These are phyloP conservation scores for Peromyscus aztecus DNA, from an alignment of 2,797 vertebrate species.

Conservation along the genomic window DNA sequence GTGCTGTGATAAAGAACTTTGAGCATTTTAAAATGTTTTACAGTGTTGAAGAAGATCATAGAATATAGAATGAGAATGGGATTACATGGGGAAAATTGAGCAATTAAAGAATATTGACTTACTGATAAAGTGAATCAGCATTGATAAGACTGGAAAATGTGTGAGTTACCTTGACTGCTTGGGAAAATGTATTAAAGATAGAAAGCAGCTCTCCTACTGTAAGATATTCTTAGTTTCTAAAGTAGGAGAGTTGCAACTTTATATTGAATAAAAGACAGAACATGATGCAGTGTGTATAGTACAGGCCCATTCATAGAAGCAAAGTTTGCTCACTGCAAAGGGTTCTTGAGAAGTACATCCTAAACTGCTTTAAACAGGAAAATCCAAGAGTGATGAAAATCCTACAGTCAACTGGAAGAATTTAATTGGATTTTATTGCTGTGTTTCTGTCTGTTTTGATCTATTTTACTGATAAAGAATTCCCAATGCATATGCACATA, in stretches of 20 bases:
- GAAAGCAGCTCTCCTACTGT: neutral
- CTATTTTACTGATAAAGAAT: slow-evolving; percentile 40
- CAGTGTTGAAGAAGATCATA: slow-evolving; percentile 4
- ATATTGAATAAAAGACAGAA: slow-evolving; percentile 9
- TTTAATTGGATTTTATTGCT: slow-evolving; percentile 47
- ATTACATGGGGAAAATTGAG: neutral
- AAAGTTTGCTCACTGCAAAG: neutral
- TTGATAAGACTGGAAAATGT: neutral
- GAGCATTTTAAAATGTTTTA: slow-evolving; percentile 32
- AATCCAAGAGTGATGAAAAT: neutral
- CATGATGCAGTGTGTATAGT: neutral
- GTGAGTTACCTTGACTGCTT: slow-evolving; percentile 2
- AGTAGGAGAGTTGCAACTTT: neutral
- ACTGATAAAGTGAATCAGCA: slow-evolving; percentile 19
- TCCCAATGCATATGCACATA: neutral
- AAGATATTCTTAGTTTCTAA: slow-evolving; percentile 37
- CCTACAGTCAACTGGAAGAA: neutral
- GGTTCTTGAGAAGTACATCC: neutral
- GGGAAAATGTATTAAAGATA: slow-evolving; percentile 29
- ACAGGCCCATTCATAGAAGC: neutral
- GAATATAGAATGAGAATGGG: slow-evolving; percentile 5
- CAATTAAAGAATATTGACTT: slow-evolving; percentile 43
- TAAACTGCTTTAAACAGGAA: neutral
- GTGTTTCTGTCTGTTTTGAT: slow-evolving; percentile 39
- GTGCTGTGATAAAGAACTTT: slow-evolving; percentile 27